A percentile compares a stretch with the other conserved stretches of the same genome.
Evolutionary conservation across 2,113 vertebrate genomes (phyloP).

Genomic region (Setophaga coronata): DNA sequence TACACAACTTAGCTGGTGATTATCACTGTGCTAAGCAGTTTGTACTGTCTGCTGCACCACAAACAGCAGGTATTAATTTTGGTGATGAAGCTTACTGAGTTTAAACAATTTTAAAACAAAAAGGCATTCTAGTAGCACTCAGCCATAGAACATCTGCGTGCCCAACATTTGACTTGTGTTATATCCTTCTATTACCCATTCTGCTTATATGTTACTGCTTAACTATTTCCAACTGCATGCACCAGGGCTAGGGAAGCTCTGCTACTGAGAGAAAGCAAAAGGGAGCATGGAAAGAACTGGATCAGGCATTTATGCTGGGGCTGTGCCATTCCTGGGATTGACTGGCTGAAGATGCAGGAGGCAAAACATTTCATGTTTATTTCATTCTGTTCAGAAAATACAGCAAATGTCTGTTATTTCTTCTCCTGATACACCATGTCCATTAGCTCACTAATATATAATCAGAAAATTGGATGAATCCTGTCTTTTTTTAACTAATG

Average conservation of each 20-base stretch:
- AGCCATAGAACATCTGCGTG: background rate
- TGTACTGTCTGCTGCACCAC: background rate
- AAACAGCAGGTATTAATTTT: slow-evolving; percentile 27
- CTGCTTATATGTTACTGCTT: background rate
- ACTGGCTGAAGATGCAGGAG: background rate
- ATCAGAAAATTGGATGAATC: background rate
- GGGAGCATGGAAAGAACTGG: background rate
- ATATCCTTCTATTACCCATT: background rate
- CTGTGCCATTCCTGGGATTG: background rate
- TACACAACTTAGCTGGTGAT: background rate
- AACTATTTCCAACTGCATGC: background rate
- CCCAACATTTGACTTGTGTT: background rate
- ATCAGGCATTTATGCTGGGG: background rate
- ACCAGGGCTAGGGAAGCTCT: background rate
- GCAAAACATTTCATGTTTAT: background rate
- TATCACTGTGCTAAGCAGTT: background rate
- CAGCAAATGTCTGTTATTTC: background rate
- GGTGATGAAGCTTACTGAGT: background rate
- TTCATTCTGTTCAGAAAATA: background rate
- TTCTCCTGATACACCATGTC: background rate
- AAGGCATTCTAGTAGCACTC: background rate
- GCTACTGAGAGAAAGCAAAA: background rate
- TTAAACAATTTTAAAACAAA: slow-evolving; percentile 24
- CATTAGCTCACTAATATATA: background rate
- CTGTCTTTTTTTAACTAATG: background rate